Percentiles rank a stretch among this genome's conserved stretches.
Evolutionary conservation across 2,797 vertebrate genomes (phyloP).

Genomic region (Pseudochirops cupreus): DNA sequence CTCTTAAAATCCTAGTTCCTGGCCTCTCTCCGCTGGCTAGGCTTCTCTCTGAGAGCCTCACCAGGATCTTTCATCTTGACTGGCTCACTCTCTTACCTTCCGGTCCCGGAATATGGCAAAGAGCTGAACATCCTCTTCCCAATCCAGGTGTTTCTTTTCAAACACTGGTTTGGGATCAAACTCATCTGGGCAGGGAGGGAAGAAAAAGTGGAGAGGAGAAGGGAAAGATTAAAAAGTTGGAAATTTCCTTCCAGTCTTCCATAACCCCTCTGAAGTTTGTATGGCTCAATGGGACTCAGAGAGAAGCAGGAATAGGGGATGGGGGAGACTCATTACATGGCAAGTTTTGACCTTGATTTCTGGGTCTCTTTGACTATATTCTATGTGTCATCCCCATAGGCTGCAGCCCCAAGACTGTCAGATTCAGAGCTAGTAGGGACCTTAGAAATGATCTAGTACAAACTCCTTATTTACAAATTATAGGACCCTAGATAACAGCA

Average conservation of each 20-base stretch:
- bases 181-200: conserved; percentile 69
- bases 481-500: neutral
- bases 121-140: conserved; percentile 93
- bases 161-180: conserved; percentile 61
- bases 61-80: neutral
- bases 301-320: neutral
- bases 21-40: neutral
- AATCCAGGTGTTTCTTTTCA: conserved; percentile 88
- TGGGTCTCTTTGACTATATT: neutral
- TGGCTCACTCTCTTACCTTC: conserved; percentile 87
- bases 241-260: neutral
- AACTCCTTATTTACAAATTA: neutral
- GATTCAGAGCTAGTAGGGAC: neutral
- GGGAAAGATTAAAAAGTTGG: neutral
- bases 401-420: neutral
- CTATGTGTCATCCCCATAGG: neutral
- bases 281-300: neutral
- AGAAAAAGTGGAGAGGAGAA: neutral
- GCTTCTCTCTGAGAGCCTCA: neutral
- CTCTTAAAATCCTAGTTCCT: neutral
- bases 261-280: neutral
- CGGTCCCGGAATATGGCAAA: conserved; percentile 91
- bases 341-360: neutral
- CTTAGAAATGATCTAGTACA: neutral
- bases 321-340: neutral